Percentiles rank a stretch among this genome's conserved stretches.
These are phyloP conservation scores for Therioaphis trifolii DNA, from an alignment of 2,888 invertebrate species.

Conservation along the genomic window DNA sequence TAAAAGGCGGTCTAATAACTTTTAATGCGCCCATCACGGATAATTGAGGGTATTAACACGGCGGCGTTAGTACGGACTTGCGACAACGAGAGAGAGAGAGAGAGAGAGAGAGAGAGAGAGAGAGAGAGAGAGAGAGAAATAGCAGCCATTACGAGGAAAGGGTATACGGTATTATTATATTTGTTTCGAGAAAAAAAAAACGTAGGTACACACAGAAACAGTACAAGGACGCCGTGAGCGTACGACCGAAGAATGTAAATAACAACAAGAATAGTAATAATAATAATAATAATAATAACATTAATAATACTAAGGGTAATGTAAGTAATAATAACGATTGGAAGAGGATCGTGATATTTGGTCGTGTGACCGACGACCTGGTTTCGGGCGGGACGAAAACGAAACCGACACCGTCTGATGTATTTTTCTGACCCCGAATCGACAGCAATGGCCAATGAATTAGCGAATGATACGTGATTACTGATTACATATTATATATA, in stretches of 20 bases:
- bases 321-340: background rate
- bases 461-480: background rate
- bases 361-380: conserved; percentile 58
- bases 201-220: background rate
- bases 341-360: conserved; percentile 48
- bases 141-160: background rate
- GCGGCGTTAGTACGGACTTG: background rate
- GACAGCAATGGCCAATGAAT: conserved; percentile 22
- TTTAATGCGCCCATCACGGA: conserved; percentile 21
- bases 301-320: background rate
- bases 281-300: background rate
- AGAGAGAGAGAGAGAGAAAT: no score
- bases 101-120: no score
- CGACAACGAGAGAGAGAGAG: no score
- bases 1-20: conserved; percentile 25
- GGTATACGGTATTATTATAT: conserved; percentile 1
- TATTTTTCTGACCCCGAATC: conserved; percentile 17
- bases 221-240: conserved; percentile 29
- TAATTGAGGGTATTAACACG: conserved; percentile 19
- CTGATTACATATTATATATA: background rate
- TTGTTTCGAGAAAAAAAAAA: background rate
- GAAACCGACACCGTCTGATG: conserved; percentile 21
- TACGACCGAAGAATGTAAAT: conserved; percentile 21
- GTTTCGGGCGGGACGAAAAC: conserved; percentile 39
- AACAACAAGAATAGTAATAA: background rate